Percentiles rank a stretch among this genome's conserved stretches.
These are phyloP conservation scores for Drosophila mauritiana DNA, from an alignment of 1,140 invertebrate species.

Conservation along the genomic window DNA sequence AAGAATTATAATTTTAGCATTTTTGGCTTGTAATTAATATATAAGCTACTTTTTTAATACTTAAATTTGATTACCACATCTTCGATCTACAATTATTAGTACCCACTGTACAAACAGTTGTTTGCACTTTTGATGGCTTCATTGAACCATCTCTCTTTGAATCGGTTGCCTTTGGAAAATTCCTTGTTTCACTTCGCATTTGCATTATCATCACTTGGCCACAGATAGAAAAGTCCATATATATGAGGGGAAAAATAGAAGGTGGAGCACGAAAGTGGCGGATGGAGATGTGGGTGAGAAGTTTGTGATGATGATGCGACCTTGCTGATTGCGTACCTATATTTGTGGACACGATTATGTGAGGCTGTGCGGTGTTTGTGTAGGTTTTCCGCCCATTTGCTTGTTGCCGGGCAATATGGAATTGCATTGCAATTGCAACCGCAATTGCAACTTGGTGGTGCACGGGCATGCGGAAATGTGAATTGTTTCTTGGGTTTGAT, in stretches of 20 bases:
- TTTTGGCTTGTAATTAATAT: no score
- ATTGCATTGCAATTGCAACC: conserved; percentile 48
- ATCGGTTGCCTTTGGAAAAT: conserved; percentile 65
- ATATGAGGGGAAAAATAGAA: neutral
- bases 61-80: no score
- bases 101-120: conserved; percentile 30
- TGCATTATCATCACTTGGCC: conserved; percentile 66
- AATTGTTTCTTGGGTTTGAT: conserved; percentile 29
- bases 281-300: conserved; percentile 8
- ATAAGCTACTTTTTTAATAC: no score
- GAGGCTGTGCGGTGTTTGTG: neutral
- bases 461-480: conserved; percentile 56
- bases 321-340: conserved; percentile 67
- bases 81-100: neutral
- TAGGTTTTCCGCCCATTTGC: conserved; percentile 16
- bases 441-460: conserved; percentile 39
- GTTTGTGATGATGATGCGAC: conserved; percentile 43
- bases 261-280: conserved; percentile 11
- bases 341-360: conserved; percentile 9
- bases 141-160: conserved; percentile 56
- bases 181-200: conserved; percentile 56
- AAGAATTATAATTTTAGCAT: no score
- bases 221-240: conserved; percentile 9
- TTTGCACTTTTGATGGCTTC: conserved; percentile 68
- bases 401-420: conserved; percentile 48